These are phyloP conservation scores for Pterostichus niger DNA, from an alignment of 2,888 invertebrate genomes.

Conservation along the genomic window DNA sequence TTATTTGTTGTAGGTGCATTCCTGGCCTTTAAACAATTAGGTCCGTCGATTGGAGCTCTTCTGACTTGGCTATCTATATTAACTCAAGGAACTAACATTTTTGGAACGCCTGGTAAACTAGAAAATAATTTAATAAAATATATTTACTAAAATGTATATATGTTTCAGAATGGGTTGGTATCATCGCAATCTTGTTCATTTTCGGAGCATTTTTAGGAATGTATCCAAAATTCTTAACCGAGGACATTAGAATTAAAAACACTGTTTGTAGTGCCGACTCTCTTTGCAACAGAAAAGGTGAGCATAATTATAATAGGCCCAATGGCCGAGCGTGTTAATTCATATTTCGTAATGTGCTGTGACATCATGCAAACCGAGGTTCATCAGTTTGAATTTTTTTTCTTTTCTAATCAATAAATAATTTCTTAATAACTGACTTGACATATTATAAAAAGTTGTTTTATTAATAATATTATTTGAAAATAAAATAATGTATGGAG, in stretches of 20 bases:
- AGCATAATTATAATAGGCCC: too few species aligned
- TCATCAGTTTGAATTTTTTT: too few species aligned
- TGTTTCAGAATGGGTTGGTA: constrained; percentile 13
- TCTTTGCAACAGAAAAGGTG: background rate
- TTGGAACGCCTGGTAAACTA: constrained; percentile 68
- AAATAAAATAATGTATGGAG: too few species aligned
- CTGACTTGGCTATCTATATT: constrained; percentile 72
- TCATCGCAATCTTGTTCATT: background rate
- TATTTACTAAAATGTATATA: constrained; percentile 68
- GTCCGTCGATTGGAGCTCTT: constrained; percentile 74
- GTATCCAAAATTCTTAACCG: constrained; percentile 80
- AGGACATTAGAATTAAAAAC: constrained; percentile 79
- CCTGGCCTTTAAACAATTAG: constrained; percentile 71
- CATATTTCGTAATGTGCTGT: too few species aligned
- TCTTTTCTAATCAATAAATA: too few species aligned
- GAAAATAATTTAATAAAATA: background rate
- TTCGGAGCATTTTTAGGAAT: constrained; percentile 78
- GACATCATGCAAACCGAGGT: too few species aligned
- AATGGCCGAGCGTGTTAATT: too few species aligned
- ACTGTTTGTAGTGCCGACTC: constrained; percentile 79
- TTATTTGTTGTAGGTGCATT: constrained; percentile 70
- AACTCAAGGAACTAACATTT: constrained; percentile 69
- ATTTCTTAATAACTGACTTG: too few species aligned
- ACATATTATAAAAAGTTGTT: too few species aligned
- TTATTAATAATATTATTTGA: too few species aligned